A percentile compares a stretch with the other conserved stretches of the same genome.
These are phyloP conservation scores for Nesospiza acunhae DNA, from an alignment of 2,113 vertebrate genomes.

Conservation along the genomic window DNA sequence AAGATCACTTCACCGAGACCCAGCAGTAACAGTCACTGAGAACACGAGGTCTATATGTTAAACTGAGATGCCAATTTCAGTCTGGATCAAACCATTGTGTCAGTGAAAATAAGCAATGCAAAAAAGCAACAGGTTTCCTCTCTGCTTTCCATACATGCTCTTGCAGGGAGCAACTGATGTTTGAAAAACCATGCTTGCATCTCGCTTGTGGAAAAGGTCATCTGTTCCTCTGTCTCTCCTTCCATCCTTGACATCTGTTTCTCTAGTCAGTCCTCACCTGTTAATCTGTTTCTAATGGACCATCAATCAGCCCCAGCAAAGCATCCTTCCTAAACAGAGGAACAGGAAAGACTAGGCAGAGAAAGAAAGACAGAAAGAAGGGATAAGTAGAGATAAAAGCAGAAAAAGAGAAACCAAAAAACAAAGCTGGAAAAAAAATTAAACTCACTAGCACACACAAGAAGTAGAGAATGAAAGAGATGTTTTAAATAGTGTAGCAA, in stretches of 20 bases:
- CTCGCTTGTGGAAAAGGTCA: conserved; percentile 63
- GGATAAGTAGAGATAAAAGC: not conserved
- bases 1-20: not conserved
- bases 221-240: not conserved
- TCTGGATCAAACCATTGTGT: not conserved
- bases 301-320: conserved; percentile 60
- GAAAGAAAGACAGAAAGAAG: not conserved
- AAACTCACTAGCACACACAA: not conserved
- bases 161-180: not conserved
- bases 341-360: not conserved
- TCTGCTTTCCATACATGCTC: not conserved
- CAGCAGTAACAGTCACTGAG: not conserved
- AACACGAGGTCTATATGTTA: not conserved
- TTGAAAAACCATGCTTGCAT: conserved; percentile 44
- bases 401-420: not conserved
- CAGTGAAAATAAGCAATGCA: conserved; percentile 21
- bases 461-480: not conserved
- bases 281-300: conserved; percentile 69
- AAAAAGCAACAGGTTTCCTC: not conserved
- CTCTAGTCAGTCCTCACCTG: conserved; percentile 61
- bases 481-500: not conserved
- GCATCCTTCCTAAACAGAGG: conserved; percentile 6
- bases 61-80: conserved; percentile 35
- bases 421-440: not conserved
- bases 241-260: conserved; percentile 61